phyloP scores from a whole-genome alignment of 2,113 vertebrate genomes.

The Nipponia nippon region DNA sequence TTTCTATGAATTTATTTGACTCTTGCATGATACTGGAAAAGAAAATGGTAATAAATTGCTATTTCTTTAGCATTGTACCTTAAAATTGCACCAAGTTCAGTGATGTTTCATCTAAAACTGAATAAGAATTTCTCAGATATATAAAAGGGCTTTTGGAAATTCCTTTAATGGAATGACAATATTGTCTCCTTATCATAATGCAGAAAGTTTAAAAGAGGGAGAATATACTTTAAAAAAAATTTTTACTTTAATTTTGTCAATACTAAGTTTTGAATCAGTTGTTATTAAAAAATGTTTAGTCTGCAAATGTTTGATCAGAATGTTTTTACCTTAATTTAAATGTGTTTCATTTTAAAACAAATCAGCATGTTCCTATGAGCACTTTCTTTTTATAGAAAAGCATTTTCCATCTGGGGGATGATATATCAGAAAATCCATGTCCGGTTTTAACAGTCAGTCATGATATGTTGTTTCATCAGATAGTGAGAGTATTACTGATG shows the following conservation, averaged over 20 bases:
- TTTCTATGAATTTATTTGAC: not conserved
- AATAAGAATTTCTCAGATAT: not conserved
- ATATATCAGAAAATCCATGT: conserved; percentile 12
- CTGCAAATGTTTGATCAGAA: not conserved
- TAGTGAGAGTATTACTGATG: not conserved
- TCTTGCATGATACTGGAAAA: not conserved
- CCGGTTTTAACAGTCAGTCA: not conserved
- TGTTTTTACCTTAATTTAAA: not conserved
- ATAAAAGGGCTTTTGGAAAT: not conserved
- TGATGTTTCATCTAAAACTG: not conserved
- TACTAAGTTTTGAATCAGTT: not conserved
- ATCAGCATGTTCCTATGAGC: not conserved
- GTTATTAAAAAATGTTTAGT: not conserved
- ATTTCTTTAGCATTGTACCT: not conserved
- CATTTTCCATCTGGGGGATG: not conserved
- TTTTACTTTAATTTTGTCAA: not conserved
- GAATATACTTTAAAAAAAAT: not conserved
- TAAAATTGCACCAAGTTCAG: not conserved
- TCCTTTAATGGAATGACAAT: not conserved
- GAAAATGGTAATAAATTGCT: not conserved
- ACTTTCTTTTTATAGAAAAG: not conserved
- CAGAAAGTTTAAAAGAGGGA: not conserved
- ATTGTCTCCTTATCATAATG: not conserved
- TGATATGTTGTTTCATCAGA: not conserved
- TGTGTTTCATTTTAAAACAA: not conserved